Evolutionary conservation across 2,888 invertebrate species (phyloP).

Genomic region (Athalia rosae): DNA sequence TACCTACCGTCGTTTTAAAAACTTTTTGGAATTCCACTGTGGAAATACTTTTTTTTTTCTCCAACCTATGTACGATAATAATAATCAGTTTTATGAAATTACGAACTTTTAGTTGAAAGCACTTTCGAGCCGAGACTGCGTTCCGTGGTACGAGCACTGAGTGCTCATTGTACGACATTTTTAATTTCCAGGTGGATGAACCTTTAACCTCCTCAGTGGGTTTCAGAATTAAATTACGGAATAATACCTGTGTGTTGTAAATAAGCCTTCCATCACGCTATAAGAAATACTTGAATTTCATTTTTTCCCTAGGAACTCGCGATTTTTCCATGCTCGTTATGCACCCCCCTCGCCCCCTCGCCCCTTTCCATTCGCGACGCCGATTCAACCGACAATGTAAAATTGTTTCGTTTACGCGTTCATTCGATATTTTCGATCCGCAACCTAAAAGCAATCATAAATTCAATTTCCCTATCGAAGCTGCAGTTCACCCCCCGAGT

Average conservation of each 20-base stretch:
- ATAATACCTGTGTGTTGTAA: conserved; percentile 42
- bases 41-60: conserved; percentile 31
- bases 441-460: conserved; percentile 47
- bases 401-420: conserved; percentile 46
- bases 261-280: conserved; percentile 33
- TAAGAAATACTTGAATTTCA: conserved; percentile 21
- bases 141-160: conserved; percentile 47
- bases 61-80: conserved; percentile 38
- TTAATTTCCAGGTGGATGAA: conserved; percentile 67
- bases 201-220: conserved; percentile 59
- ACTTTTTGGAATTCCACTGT: conserved; percentile 22
- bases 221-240: conserved; percentile 44
- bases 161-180: conserved; percentile 64
- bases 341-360: no score
- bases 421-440: conserved; percentile 3
- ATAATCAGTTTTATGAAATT: conserved; percentile 63
- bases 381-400: conserved; percentile 50
- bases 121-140: conserved; percentile 47
- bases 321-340: conserved; percentile 48
- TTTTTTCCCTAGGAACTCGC: conserved; percentile 50
- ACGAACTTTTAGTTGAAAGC: conserved; percentile 62
- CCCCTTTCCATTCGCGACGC: no score
- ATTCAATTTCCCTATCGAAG: conserved; percentile 29
- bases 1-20: conserved; percentile 7
- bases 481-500: conserved; percentile 46